Conservation (phyloP, 2,797 vertebrate species). For the Crenuchus spilurus region DNA sequence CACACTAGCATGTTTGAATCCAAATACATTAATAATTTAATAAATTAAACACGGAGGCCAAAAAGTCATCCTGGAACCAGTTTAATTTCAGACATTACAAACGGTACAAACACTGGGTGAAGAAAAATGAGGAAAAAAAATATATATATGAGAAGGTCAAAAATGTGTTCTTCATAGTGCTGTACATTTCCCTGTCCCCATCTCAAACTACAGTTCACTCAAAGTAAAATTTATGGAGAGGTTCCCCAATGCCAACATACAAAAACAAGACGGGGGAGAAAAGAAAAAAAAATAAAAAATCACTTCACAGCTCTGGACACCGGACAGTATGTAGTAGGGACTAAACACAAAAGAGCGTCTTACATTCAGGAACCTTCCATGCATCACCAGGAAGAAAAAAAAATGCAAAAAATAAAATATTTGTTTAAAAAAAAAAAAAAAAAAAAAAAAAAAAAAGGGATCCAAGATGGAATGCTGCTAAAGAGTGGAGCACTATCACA, state of each 20-base stretch:
- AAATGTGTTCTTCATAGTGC: slow-evolving; percentile 36
- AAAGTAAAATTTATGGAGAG: background rate
- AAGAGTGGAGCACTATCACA: slow-evolving; percentile 50
- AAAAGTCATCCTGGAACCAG: slow-evolving; percentile 27
- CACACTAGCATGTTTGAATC: too few relatives aligned
- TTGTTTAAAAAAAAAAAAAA: slow-evolving; percentile 57
- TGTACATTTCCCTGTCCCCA: background rate
- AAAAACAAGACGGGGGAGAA: slow-evolving; percentile 11
- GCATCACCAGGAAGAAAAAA: background rate
- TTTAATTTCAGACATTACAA: slow-evolving; percentile 80
- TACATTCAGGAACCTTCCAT: slow-evolving; percentile 32
- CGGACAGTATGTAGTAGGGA: background rate
- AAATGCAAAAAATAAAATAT: slow-evolving; percentile 51
- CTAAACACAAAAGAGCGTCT: background rate
- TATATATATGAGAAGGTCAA: background rate
- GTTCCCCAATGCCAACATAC: background rate
- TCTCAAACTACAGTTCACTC: background rate
- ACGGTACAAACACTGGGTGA: slow-evolving; percentile 81
- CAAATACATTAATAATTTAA: too few relatives aligned
- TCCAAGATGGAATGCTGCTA: slow-evolving; percentile 70
- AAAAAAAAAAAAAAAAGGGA: slow-evolving; percentile 41
- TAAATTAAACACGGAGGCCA: background rate
- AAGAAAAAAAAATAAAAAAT: slow-evolving; percentile 33
- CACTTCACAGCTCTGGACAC: background rate
- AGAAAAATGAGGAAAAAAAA: slow-evolving; percentile 4